Evolutionary conservation across 2,888 invertebrate genomes (phyloP), one percentile per base, ranked within the genome.

Genomic region (Eristalis arbustorum): DNA sequence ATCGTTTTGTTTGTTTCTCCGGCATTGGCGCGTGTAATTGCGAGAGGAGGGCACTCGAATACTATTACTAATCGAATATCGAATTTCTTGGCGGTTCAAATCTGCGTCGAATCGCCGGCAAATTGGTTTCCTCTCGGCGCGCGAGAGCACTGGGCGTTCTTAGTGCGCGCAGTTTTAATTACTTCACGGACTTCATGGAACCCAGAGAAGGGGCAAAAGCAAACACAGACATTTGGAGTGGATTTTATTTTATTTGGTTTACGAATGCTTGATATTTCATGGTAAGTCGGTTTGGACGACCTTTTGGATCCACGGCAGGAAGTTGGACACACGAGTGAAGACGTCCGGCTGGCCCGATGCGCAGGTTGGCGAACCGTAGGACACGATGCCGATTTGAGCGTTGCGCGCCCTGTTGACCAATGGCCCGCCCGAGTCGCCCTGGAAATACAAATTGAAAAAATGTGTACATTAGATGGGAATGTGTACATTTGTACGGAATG

Each of bases 401-500:
- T 88, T 89, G 1, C 89, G 75, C 64, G 90, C 89, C 1, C 89
- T 76, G 74, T 90, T 89, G n/a, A 91, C 90, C 42, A 93, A 88
- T 18, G 93, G 92, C 59, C 93, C 93, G 75, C 93, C 93, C 56
- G 92, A 92, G 88, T 93, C 93, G 84, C 93, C 92, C 93, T 92
- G 81, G 69, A 76, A 88, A 59, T 23, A 18, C 2, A 49, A 49
- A 49, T 49, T 49, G 14, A 5, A 87, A 74, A 59, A 63, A 13
- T 5, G n/a, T 59, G 31, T 59, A 8, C 18, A 64, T 37, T 40
- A 66, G 18, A 22, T 40, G 18, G 56, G 14, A 34, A 11, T 25
- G 56, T 40, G 40, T 74, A n/a, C n/a, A n/a, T 49, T 74, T 18
- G 22, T 59, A 4, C 25, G 13, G 13, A 59, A n/a, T 25, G 59